Base-by-base conservation (phyloP, 2,113 vertebrate genomes). In the Callopanchax toddi region DNA sequence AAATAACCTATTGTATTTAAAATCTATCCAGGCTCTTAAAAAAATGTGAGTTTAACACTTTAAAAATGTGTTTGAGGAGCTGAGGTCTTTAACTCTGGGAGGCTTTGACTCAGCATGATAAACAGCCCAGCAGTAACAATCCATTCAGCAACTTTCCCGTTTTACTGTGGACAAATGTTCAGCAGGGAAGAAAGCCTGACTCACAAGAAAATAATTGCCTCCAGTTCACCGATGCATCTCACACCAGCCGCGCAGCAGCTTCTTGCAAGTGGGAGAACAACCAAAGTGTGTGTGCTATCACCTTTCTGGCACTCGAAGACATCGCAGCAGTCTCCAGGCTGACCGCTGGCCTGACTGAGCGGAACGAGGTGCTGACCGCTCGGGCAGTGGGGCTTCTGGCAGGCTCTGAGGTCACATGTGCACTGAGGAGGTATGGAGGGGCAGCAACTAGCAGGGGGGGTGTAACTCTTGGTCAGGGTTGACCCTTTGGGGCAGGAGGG, bases 281-380 rank as follows among this genome's bases (percentile, higher is more conserved):
- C 65, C 26, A 11, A 61, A 54, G 56, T 37, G 55, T 54, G 48
- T 22, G 61, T 18, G 43, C 15, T 79, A 71, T 89, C 85, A 94
- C 93, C 92, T 93, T 86, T 92, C 62, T 91, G 89, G 79, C 93
- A 94, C 69, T 89, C 87, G 17, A 84, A 90, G 26, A 81, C 52
- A 13, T 91, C 82, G 40, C 93, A 94, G 79, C 93, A 93, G 82
- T 92, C 86, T 65, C 92, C 93, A 3, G 91, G 90, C 29, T 72
- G 83, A 8, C 92, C 92, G 3, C 72, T 86, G 58, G 87, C 91
- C 71, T 89, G 78, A 22, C 61, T 83, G 46, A 92, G 51, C 1
- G 60, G 48, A 18, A 86, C 71, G 1, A 68, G 61, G 12, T 85
- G 87, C 54, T 91, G 87, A 42, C 89, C 87, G 1, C 70, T 70